phyloP scores from a whole-genome alignment of 2,888 invertebrate species.

The Pogonocherus hispidulus region DNA sequence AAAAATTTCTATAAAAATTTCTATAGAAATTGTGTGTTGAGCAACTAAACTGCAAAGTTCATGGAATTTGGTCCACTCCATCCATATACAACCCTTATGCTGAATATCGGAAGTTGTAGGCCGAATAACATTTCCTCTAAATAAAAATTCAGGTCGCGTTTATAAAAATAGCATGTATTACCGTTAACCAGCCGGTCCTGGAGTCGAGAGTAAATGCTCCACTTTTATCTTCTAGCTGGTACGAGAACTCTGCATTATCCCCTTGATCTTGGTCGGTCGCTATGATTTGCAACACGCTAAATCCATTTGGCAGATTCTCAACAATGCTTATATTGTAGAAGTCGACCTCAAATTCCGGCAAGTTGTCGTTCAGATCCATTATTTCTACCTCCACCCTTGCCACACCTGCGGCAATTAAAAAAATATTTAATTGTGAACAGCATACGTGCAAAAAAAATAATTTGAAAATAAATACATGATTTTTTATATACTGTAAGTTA shows the following conservation, averaged over 20 bases:
- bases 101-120: too few species aligned
- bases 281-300: conserved; percentile 78
- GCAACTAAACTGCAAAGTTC: too few species aligned
- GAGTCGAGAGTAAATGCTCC: conserved; percentile 87
- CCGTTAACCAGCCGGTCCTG: conserved; percentile 88
- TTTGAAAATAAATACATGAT: too few species aligned
- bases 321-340: conserved; percentile 93
- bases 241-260: conserved; percentile 87
- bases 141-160: neutral
- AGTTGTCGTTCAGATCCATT: conserved; percentile 85
- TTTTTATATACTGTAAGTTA: too few species aligned
- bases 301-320: conserved; percentile 90
- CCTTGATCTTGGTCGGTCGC: conserved; percentile 88
- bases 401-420: conserved; percentile 71
- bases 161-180: conserved; percentile 64
- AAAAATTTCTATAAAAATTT: too few species aligned
- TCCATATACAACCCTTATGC: too few species aligned
- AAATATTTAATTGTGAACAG: too few species aligned
- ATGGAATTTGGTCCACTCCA: too few species aligned
- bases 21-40: too few species aligned
- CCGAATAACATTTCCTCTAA: too few species aligned
- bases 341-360: conserved; percentile 90
- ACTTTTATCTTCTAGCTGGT: conserved; percentile 80
- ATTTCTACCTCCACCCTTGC: conserved; percentile 83
- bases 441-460: too few species aligned